Base-by-base conservation (phyloP, 1,140 invertebrate genomes). In the Charaxes varanes region DNA sequence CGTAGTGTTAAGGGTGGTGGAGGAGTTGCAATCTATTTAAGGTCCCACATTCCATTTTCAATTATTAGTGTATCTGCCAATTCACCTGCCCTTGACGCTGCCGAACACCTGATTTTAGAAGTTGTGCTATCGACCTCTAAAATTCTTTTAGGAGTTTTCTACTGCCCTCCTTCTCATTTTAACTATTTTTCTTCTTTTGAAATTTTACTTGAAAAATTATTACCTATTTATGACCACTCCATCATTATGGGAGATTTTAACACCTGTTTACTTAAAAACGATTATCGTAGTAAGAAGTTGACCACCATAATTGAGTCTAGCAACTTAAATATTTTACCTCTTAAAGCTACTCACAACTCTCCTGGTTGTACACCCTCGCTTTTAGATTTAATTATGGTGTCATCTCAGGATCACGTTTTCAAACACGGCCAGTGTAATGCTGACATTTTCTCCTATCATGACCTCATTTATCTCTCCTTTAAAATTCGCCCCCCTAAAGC, bases 21-120 rank as follows among this genome's bases (percentile, higher is more conserved):
- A 17, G 41, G 45, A 8, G 45, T 54, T 2, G 41, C 36, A 12
- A 38, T 54, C n/a, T 54, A 54, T 31, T 17, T 54, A 1, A 40
- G 45, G 2, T 11, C 3, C 5, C 18, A 11, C 11, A 21, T 33
- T 11, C 16, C 31, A 1, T 33, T 16, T 22, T 14, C 3, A 10
- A 21, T 33, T 2, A 2, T 33, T 2, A 33, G 31, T 19, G 8
- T 11, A 2, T 33, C 31, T n/a, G 4, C 3, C 15, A 19, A 3
- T 19, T 19, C 18, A 19, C 3, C 3, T 19, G 7, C 7, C 18
- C 18, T 19, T 4, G 18, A n/a, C n/a, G n/a, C n/a, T 19, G 18
- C 18, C 3, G 34, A 37, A 11, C 22, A 37, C 10, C 15, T 26
- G 2, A n/a, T 37, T 1, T 7, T 37, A 11, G 22, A 37, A 26